Evolutionary conservation across 2,797 vertebrate genomes (phyloP).

Genomic region (Cirrhinus mrigala): DNA sequence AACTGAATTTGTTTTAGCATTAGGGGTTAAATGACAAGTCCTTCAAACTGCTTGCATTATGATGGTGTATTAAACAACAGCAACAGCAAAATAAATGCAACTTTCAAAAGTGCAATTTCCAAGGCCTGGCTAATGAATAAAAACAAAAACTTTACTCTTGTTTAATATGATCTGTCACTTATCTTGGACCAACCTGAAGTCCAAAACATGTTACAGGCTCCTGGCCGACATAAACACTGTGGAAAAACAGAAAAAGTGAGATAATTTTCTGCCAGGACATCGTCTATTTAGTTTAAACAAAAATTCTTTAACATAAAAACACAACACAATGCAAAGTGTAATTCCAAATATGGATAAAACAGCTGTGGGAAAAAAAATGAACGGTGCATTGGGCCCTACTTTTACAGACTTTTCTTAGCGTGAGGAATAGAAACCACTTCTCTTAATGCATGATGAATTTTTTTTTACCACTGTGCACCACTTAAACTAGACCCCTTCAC

Average conservation of each 20-base stretch:
- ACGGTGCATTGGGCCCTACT: background rate
- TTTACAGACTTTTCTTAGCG: background rate
- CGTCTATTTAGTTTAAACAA: background rate
- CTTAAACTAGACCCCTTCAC: background rate
- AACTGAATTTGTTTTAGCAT: background rate
- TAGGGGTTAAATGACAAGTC: background rate
- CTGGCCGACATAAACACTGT: too few species aligned
- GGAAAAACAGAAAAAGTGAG: background rate
- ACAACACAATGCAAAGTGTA: background rate
- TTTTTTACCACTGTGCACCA: background rate
- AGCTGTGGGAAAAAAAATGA: too few species aligned
- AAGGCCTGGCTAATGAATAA: background rate
- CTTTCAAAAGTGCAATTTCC: background rate
- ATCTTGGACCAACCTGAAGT: background rate
- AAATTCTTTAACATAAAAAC: background rate
- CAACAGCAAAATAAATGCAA: background rate
- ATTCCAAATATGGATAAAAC: background rate
- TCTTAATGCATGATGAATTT: background rate
- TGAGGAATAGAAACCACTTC: background rate
- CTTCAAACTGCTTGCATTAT: too few species aligned
- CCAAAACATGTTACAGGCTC: background rate
- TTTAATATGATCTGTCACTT: background rate
- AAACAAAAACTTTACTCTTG: background rate
- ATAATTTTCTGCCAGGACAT: background rate
- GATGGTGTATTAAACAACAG: too few species aligned